Evolutionary conservation across 2,113 vertebrate genomes (phyloP).

Genomic region (Beaufortia kweichowensis): DNA sequence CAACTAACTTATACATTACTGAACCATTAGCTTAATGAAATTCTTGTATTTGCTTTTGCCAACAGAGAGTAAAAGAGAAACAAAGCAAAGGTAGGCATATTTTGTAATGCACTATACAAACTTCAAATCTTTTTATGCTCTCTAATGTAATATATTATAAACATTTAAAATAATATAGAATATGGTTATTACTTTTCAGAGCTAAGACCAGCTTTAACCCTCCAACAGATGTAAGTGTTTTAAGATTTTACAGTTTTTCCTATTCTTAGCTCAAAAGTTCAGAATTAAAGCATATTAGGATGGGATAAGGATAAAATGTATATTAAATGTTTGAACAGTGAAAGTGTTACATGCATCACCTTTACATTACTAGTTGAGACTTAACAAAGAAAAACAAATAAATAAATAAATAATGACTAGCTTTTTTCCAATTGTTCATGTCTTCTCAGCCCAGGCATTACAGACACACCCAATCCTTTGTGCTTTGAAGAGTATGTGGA

Average conservation of each 20-base stretch:
- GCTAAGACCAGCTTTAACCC: constrained; percentile 60
- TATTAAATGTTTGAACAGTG: too few relatives aligned
- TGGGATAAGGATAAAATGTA: too few relatives aligned
- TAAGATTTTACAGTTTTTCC: constrained; percentile 42
- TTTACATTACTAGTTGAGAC: too few relatives aligned
- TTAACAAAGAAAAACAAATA: too few relatives aligned
- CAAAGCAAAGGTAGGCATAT: constrained; percentile 59
- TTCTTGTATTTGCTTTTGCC: neutral
- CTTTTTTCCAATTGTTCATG: constrained; percentile 43
- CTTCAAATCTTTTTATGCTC: neutral
- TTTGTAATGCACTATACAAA: neutral
- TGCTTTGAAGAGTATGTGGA: constrained; percentile 79
- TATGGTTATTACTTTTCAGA: constrained; percentile 39
- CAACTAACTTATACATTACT: too few relatives aligned
- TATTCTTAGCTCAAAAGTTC: neutral
- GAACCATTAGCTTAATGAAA: too few relatives aligned
- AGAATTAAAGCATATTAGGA: neutral
- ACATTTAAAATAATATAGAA: neutral
- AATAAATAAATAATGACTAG: constrained; percentile 39
- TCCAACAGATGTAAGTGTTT: constrained; percentile 70
- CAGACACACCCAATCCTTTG: constrained; percentile 93
- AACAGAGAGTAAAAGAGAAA: constrained; percentile 57
- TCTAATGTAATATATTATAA: neutral
- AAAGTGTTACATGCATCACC: too few relatives aligned
- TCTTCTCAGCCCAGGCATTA: constrained; percentile 79